These are phyloP conservation scores for Podabrus alpinus DNA, from an alignment of 2,888 invertebrate species.

Conservation along the genomic window DNA sequence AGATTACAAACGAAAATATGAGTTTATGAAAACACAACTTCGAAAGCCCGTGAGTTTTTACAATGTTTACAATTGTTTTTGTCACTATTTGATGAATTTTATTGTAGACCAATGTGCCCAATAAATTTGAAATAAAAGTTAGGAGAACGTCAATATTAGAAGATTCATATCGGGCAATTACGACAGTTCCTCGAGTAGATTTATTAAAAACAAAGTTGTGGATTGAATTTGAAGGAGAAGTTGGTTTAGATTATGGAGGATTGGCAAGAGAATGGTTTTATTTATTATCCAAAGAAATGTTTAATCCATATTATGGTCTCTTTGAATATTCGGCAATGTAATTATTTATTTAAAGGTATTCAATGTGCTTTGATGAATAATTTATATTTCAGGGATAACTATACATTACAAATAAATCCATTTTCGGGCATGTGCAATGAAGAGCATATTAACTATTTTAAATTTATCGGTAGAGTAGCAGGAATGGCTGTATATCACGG, in stretches of 20 bases:
- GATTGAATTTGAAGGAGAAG: constrained; percentile 98
- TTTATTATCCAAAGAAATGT: constrained; percentile 98
- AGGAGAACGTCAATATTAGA: constrained; percentile 90
- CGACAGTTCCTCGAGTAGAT: constrained; percentile 86
- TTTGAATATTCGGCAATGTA: constrained; percentile 99
- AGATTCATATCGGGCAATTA: constrained; percentile 95
- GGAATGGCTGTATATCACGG: constrained; percentile 99
- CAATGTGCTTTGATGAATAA: not conserved
- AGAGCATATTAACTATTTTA: constrained; percentile 96
- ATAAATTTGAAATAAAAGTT: constrained; percentile 96
- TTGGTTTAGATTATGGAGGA: constrained; percentile 95
- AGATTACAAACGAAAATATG: constrained; percentile 98
- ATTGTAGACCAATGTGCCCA: constrained; percentile 89
- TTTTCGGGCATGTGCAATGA: constrained; percentile 97
- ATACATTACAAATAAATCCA: constrained; percentile 98
- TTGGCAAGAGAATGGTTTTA: constrained; percentile 98
- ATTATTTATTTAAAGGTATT: constrained; percentile 42
- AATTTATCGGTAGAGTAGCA: constrained; percentile 96
- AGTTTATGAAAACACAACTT: constrained; percentile 95
- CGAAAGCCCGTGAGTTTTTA: constrained; percentile 81
- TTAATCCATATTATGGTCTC: constrained; percentile 98
- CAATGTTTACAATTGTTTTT: constrained; percentile 7
- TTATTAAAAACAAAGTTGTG: constrained; percentile 95
- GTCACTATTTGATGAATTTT: constrained; percentile 22
- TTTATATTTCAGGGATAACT: constrained; percentile 77